A percentile compares a stretch with the other conserved stretches of the same genome.
Evolutionary conservation across 2,888 invertebrate species (phyloP).

Genomic region (Dolichopus griseipennis): DNA sequence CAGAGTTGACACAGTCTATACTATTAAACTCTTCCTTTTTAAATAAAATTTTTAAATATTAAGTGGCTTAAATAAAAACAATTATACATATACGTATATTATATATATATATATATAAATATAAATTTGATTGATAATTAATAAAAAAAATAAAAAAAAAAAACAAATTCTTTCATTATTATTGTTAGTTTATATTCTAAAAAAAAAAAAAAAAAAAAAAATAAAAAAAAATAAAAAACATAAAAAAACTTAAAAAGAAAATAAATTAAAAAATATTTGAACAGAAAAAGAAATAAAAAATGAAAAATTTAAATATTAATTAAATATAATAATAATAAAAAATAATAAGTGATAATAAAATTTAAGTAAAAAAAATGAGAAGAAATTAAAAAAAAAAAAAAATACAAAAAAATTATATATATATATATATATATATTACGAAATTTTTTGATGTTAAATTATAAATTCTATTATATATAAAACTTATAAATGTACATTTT

Average conservation of each 20-base stretch:
- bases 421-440: background rate
- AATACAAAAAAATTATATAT: background rate
- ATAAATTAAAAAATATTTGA: background rate
- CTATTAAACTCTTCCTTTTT: too few species aligned
- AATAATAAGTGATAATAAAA: slow-evolving; percentile 7
- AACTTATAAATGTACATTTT: background rate
- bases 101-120: too few species aligned
- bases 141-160: too few species aligned
- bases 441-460: background rate
- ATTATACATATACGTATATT: too few species aligned
- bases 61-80: too few species aligned
- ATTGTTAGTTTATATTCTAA: too few species aligned
- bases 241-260: background rate
- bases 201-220: background rate
- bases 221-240: background rate
- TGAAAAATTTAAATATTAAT: background rate
- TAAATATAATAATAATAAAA: background rate
- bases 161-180: too few species aligned
- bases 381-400: slow-evolving; percentile 1
- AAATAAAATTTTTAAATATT: too few species aligned
- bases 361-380: background rate
- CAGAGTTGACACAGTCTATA: too few species aligned
- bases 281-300: background rate
- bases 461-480: background rate
- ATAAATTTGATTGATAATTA: too few species aligned